Conservation (phyloP, 2,888 invertebrate species). For the Drymonia ruficornis region DNA sequence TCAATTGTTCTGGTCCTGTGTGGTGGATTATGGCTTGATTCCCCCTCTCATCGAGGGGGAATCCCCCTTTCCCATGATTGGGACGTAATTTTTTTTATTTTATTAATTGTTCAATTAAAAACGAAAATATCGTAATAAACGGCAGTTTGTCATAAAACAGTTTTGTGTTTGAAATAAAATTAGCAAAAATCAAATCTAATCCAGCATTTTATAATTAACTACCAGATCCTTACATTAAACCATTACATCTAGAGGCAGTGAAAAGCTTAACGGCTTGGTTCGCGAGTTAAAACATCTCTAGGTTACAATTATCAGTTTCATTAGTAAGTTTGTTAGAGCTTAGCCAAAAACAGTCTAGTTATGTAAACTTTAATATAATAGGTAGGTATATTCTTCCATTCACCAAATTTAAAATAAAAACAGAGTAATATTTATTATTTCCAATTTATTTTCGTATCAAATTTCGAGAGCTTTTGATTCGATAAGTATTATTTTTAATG, state of each 20-base stretch:
- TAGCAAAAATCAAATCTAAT: not conserved
- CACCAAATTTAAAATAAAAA: not conserved
- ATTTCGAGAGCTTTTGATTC: slow-evolving; percentile 6
- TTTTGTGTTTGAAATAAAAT: not conserved
- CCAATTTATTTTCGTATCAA: slow-evolving; percentile 13
- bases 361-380: too few relatives aligned
- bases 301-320: slow-evolving; percentile 28
- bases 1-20: too few relatives aligned
- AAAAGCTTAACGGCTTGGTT: slow-evolving; percentile 39
- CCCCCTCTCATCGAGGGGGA: too few relatives aligned
- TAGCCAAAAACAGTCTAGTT: not conserved
- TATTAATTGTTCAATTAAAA: too few relatives aligned
- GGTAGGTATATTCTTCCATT: not conserved
- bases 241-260: slow-evolving; percentile 37
- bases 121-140: too few relatives aligned
- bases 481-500: not conserved
- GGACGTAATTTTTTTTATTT: too few relatives aligned
- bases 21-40: too few relatives aligned
- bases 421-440: not conserved
- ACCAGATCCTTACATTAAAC: slow-evolving; percentile 35
- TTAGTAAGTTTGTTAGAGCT: slow-evolving; percentile 15
- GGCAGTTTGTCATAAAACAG: too few relatives aligned
- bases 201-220: slow-evolving; percentile 19
- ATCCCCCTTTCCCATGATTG: too few relatives aligned
- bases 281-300: slow-evolving; percentile 33